phyloP scores from a whole-genome alignment of 1,140 invertebrate genomes.

The Achroia grisella region DNA sequence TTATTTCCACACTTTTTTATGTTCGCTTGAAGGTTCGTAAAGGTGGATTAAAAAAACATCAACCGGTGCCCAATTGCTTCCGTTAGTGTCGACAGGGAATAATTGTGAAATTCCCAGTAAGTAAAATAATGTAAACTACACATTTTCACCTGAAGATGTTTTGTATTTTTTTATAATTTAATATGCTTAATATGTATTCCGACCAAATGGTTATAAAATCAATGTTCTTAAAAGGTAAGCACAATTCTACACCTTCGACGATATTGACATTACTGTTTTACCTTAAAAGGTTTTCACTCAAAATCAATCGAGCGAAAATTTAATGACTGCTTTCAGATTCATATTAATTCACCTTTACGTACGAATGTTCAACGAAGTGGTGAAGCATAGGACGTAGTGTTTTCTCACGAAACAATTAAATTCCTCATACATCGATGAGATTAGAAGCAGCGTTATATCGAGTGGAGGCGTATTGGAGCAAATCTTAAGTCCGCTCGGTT shows the following conservation, averaged over 20 bases:
- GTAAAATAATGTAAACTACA: not conserved
- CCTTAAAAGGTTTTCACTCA: slow-evolving; percentile 55
- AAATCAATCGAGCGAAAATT: slow-evolving; percentile 59
- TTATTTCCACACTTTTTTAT: slow-evolving; percentile 24
- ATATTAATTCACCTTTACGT: slow-evolving; percentile 55
- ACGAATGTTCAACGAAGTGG: slow-evolving; percentile 43
- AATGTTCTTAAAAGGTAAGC: slow-evolving; percentile 33
- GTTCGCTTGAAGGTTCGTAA: slow-evolving; percentile 16
- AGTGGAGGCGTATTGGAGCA: slow-evolving; percentile 36
- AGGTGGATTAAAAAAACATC: slow-evolving; percentile 29
- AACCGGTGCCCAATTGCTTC: slow-evolving; percentile 15
- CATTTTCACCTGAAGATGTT: too few species aligned
- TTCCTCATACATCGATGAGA: slow-evolving; percentile 50
- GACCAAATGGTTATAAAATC: slow-evolving; percentile 15
- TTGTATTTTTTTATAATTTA: not conserved
- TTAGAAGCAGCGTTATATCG: slow-evolving; percentile 37
- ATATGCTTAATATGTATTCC: slow-evolving; percentile 7
- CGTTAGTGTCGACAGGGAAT: not conserved
- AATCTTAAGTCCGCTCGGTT: slow-evolving; percentile 57
- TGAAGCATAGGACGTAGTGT: slow-evolving; percentile 47
- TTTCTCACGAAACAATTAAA: slow-evolving; percentile 65
- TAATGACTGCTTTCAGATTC: slow-evolving; percentile 67
- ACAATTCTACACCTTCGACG: slow-evolving; percentile 36
- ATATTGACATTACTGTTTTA: slow-evolving; percentile 58
- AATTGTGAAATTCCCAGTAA: not conserved